Evolutionary conservation across 2,113 vertebrate genomes (phyloP), one percentile per base, ranked within the genome.

Genomic region (Vidua macroura): DNA sequence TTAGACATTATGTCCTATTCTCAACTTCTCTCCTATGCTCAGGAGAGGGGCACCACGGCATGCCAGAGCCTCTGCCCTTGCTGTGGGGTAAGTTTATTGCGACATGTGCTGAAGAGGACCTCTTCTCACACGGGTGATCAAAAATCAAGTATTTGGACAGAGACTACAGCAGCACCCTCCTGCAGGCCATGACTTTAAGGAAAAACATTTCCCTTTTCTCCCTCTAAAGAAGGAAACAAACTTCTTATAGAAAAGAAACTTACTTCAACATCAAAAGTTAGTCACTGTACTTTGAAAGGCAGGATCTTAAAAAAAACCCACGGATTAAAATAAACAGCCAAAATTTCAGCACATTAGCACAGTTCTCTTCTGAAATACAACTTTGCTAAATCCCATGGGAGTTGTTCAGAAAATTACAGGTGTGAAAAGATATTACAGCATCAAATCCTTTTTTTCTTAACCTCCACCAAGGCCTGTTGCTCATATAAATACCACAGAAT

Each of bases 21-120:
- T 33, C 64, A 68, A 1, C 6, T n/a, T 28, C 4, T 2, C 30
- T 33, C 18, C 58, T 5, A 2, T 5, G 33, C 15, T 24, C 3
- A 43, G 55, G 24, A 58, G 43, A 35, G 43, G 16, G 59, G 56
- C 64, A 74, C 39, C n/a, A 23, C 0, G 2, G 35, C 23, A 22
- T 4, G 22, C 20, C 68, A n/a, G 15, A 49, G 37, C 53, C 53
- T 55, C 89, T 43, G 13, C 6, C 63, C 58, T 43, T 44, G 35
- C 44, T n/a, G 15, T 20, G 30, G 55, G 35, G 0, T 18, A 41
- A 56, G 31, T 49, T 62, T 20, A 49, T 30, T 20, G 20, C 14
- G 44, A 20, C 7, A 2, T 21, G 41, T 33, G 46, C 33, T 39
- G 13, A 76, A 66, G 23, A 68, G 53, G n/a, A 63, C 10, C 22